phyloP scores from a whole-genome alignment of 2,113 vertebrate genomes.

The Myiozetetes cayanensis region DNA sequence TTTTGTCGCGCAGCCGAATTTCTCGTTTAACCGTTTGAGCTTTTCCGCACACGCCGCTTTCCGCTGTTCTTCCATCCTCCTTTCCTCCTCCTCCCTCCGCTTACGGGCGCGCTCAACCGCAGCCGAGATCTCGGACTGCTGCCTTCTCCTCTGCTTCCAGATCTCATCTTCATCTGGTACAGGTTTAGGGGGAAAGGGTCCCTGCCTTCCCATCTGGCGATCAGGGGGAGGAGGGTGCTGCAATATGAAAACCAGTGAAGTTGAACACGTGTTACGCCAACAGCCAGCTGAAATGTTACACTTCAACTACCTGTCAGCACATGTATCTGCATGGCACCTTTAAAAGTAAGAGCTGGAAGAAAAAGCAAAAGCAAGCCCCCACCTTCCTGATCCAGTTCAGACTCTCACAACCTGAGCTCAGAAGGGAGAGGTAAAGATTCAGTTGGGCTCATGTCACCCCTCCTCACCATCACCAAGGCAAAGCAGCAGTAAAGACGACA shows the following conservation, averaged over 20 bases:
- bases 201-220: constrained; percentile 72
- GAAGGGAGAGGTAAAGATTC: neutral
- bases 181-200: constrained; percentile 72
- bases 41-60: constrained; percentile 97
- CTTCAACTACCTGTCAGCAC: neutral
- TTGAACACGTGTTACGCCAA: neutral
- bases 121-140: constrained; percentile 89
- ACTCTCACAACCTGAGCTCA: neutral
- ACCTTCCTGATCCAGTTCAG: neutral
- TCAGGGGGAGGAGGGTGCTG: constrained; percentile 79
- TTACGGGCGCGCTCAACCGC: constrained; percentile 93
- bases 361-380: neutral
- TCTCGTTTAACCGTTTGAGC: constrained; percentile 93
- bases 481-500: neutral
- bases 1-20: constrained; percentile 82
- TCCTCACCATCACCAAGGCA: neutral
- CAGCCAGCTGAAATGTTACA: neutral
- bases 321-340: neutral
- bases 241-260: constrained; percentile 3
- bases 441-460: neutral
- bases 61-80: constrained; percentile 95
- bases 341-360: neutral
- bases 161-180: constrained; percentile 90
- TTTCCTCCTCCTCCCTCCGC: constrained; percentile 92
- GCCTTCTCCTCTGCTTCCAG: constrained; percentile 93